Conservation (phyloP, 2,113 vertebrate species). For the Loxodonta africana region DNA sequence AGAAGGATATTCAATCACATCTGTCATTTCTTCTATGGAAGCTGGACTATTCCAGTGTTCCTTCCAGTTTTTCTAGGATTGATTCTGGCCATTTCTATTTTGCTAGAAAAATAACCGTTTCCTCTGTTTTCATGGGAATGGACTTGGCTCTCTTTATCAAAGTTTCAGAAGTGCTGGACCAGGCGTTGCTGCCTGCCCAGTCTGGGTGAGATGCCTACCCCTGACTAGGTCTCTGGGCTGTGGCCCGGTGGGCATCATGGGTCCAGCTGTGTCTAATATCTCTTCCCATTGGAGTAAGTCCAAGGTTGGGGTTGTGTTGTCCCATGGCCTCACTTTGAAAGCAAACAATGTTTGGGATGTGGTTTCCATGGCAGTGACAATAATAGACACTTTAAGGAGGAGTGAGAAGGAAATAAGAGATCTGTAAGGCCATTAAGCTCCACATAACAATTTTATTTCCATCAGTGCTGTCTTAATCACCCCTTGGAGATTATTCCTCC, state of each 20-base stretch:
- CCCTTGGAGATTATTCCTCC: fast-evolving
- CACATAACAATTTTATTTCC: no score
- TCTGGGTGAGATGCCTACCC: no score
- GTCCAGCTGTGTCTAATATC: not conserved
- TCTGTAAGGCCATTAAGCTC: fast-evolving
- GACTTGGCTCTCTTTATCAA: not conserved
- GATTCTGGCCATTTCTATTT: not conserved
- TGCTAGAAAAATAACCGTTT: not conserved
- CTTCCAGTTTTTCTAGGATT: not conserved
- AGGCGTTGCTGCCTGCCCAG: not conserved
- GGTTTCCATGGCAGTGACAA: not conserved
- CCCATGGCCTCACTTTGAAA: not conserved
- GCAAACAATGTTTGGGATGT: not conserved
- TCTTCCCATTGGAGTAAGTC: fast-evolving
- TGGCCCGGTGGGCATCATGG: fast-evolving
- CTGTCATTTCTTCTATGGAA: not conserved
- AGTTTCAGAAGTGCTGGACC: not conserved
- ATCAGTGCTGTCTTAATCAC: fast-evolving
- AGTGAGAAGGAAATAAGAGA: fast-evolving
- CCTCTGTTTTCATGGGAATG: not conserved
- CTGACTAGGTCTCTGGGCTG: not conserved
- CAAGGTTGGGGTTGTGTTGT: no score
- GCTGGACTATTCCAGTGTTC: not conserved
- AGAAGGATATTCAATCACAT: not conserved
- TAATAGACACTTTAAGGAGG: not conserved